Conservation (phyloP, 30 jellyfish, hydroid and myxozoan species). For the Hydractinia echinata region DNA sequence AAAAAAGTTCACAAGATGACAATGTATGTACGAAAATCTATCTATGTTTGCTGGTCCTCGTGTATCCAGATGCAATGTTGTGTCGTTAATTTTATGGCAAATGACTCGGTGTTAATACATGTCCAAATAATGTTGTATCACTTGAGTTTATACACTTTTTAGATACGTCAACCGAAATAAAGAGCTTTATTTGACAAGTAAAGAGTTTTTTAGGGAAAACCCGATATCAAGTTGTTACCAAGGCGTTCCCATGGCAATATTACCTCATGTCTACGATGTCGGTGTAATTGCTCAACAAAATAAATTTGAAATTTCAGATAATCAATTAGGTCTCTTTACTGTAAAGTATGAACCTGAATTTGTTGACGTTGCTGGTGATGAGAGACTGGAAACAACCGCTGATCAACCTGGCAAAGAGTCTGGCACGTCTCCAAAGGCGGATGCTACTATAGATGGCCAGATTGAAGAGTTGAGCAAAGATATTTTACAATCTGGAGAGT, state of each 20-base stretch:
- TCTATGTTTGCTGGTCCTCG: too few relatives aligned
- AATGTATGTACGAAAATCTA: too few relatives aligned
- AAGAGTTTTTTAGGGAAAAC: background rate
- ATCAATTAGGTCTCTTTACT: background rate
- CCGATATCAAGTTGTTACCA: background rate
- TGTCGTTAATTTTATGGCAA: too few relatives aligned
- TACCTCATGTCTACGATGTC: slow-evolving; percentile 4
- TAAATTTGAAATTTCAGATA: slow-evolving; percentile 3
- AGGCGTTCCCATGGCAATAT: background rate
- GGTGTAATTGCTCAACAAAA: background rate
- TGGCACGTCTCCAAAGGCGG: background rate
- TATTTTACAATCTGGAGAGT: background rate
- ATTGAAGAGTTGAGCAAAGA: too few relatives aligned
- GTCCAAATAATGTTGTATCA: too few relatives aligned
- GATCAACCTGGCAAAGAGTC: background rate
- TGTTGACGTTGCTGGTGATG: background rate
- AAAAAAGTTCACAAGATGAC: too few relatives aligned
- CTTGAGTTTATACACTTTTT: background rate
- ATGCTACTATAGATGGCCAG: too few relatives aligned
- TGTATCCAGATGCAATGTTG: too few relatives aligned
- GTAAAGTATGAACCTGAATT: background rate
- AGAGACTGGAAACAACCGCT: background rate
- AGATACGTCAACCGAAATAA: background rate
- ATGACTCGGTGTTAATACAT: too few relatives aligned
- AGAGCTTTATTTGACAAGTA: background rate